Conservation (phyloP, 2,797 vertebrate genomes). For the Argyrosomus regius region DNA sequence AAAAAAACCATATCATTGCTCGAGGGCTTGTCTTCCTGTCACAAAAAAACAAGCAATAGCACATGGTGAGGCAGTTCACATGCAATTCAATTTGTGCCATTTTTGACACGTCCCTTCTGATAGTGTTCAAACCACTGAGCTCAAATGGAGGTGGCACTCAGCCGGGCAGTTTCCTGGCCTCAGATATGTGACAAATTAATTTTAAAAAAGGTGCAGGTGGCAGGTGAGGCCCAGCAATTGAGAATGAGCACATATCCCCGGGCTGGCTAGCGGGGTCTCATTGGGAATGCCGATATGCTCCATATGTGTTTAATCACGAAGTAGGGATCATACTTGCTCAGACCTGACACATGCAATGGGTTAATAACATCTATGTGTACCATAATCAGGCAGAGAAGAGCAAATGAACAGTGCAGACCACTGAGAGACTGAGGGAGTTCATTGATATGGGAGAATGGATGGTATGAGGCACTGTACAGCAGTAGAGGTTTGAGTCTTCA, state of each 20-base stretch:
- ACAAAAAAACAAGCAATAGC: slow-evolving; percentile 55
- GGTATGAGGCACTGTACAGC: slow-evolving; percentile 50
- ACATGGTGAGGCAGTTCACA: slow-evolving; percentile 49
- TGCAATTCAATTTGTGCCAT: slow-evolving; percentile 62
- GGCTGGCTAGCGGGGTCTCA: slow-evolving; percentile 55
- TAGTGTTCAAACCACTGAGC: slow-evolving; percentile 64
- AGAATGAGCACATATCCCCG: slow-evolving; percentile 60
- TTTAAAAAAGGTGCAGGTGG: slow-evolving; percentile 73
- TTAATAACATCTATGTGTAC: slow-evolving; percentile 41
- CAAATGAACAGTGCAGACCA: slow-evolving; percentile 30
- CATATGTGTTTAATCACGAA: slow-evolving; percentile 74
- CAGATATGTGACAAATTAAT: slow-evolving; percentile 75
- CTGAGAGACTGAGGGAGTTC: slow-evolving; percentile 22
- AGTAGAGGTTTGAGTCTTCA: slow-evolving; percentile 19
- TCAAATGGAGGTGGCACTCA: slow-evolving; percentile 64
- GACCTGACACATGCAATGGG: slow-evolving; percentile 42
- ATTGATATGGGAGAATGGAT: slow-evolving; percentile 36
- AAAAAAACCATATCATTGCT: slow-evolving; percentile 40
- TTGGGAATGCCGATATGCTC: slow-evolving; percentile 64
- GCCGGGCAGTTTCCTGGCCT: slow-evolving; percentile 52
- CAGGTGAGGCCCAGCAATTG: slow-evolving; percentile 65
- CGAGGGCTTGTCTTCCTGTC: slow-evolving; percentile 59
- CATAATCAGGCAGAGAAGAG: slow-evolving; percentile 37
- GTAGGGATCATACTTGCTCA: slow-evolving; percentile 35
- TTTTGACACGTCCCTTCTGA: slow-evolving; percentile 68